Percentiles rank a stretch among this genome's conserved stretches.
These are phyloP conservation scores for Strigamia maritima DNA, from an alignment of 2,888 invertebrate genomes.

Conservation along the genomic window DNA sequence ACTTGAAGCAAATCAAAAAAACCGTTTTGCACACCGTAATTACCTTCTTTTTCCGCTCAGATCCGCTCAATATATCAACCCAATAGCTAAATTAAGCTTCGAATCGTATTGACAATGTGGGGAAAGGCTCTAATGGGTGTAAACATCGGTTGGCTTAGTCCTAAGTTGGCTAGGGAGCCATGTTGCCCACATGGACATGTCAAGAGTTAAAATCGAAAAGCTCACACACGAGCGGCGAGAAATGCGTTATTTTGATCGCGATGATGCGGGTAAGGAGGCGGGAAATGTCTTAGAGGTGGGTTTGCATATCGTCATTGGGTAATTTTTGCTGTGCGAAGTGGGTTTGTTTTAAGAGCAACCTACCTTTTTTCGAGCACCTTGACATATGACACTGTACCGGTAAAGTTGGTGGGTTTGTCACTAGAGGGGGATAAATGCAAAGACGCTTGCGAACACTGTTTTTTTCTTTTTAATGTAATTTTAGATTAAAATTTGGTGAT, in stretches of 20 bases:
- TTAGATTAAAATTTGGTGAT: too few relatives aligned
- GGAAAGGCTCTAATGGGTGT: neutral
- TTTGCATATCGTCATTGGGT: neutral
- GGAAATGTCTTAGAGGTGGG: neutral
- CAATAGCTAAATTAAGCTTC: neutral
- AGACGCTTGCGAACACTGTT: neutral
- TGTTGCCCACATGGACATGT: conserved; percentile 4
- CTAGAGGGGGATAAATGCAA: neutral
- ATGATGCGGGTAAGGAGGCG: neutral
- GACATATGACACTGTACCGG: neutral
- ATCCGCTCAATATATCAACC: neutral
- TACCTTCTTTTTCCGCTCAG: neutral
- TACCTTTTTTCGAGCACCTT: neutral
- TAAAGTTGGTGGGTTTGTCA: neutral
- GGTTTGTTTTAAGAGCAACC: neutral
- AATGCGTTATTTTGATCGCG: neutral
- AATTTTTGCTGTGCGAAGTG: neutral
- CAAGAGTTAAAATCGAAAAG: neutral
- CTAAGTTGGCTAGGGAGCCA: neutral
- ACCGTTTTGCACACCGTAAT: neutral
- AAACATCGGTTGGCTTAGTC: neutral
- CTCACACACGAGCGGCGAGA: neutral
- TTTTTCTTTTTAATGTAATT: too few relatives aligned
- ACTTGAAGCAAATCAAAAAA: neutral
- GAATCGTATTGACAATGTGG: neutral